Evolutionary conservation across 2,797 vertebrate genomes (phyloP).

Genomic region (Columba guinea): DNA sequence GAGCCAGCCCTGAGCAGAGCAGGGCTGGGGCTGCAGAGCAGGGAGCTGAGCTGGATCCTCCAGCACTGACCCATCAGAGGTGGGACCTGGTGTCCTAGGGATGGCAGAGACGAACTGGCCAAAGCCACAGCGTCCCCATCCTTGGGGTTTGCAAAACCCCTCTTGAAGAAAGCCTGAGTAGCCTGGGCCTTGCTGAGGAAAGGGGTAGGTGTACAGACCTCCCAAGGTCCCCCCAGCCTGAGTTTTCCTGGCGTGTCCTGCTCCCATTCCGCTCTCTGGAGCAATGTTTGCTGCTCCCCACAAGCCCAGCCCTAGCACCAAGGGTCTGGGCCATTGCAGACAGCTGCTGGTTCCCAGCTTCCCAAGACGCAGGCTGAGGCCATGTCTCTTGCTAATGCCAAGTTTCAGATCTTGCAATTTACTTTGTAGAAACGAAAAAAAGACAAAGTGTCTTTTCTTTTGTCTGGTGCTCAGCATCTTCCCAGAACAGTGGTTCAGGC

Average conservation of each 20-base stretch:
- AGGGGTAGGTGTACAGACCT: no score
- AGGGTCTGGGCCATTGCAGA: no score
- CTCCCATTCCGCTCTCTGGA: not conserved
- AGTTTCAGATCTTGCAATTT: not conserved
- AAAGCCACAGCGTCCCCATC: no score
- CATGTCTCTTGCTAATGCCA: not conserved
- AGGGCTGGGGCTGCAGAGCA: not conserved
- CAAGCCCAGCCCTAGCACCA: not conserved
- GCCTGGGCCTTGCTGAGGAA: no score
- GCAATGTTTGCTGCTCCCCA: not conserved
- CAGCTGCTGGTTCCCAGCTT: not conserved
- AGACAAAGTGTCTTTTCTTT: not conserved
- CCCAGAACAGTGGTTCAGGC: not conserved
- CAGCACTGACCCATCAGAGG: not conserved
- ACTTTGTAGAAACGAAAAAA: not conserved
- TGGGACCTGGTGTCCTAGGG: not conserved
- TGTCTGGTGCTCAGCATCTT: not conserved
- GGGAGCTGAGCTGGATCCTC: not conserved
- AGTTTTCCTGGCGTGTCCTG: not conserved
- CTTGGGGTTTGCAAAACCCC: no score
- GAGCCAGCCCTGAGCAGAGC: rapidly evolving
- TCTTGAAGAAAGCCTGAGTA: no score
- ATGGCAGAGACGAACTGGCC: no score
- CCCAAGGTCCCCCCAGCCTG: not conserved
- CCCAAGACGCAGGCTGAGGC: not conserved